phyloP scores from a whole-genome alignment of 2,113 vertebrate genomes.

The Psittacara wagleri region DNA sequence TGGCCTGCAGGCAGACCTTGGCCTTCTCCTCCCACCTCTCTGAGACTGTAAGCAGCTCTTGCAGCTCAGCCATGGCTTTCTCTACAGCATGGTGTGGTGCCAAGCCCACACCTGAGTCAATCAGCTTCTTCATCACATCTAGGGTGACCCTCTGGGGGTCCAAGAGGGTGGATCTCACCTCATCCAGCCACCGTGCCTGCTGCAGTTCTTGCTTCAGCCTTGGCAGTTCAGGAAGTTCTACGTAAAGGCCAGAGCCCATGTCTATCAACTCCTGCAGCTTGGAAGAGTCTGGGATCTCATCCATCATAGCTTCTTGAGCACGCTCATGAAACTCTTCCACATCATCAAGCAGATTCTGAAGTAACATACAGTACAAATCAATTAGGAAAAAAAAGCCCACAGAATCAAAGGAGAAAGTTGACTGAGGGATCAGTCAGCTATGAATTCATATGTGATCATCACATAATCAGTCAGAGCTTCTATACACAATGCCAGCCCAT shows the following conservation, averaged over 20 bases:
- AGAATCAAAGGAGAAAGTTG: not conserved
- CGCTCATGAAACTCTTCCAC: conserved; percentile 97
- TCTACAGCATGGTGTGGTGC: conserved; percentile 96
- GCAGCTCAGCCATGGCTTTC: conserved; percentile 96
- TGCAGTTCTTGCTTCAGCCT: conserved; percentile 93
- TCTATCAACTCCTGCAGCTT: conserved; percentile 93
- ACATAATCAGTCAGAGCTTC: not conserved
- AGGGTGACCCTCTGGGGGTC: conserved; percentile 93
- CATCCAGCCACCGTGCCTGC: conserved; percentile 97
- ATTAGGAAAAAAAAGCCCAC: not conserved
- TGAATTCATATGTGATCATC: not conserved
- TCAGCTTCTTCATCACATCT: conserved; percentile 95
- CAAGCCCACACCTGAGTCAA: conserved; percentile 94
- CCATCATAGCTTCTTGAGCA: conserved; percentile 90
- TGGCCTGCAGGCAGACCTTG: conserved; percentile 91
- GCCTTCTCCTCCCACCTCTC: conserved; percentile 99
- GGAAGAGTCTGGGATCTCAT: conserved; percentile 90
- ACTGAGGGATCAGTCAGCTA: not conserved
- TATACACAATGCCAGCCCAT: not conserved
- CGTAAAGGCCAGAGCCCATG: conserved; percentile 90
- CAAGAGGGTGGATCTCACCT: conserved; percentile 90
- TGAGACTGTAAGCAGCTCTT: conserved; percentile 95
- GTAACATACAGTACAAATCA: not conserved
- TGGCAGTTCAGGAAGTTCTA: conserved; percentile 92
- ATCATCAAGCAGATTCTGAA: conserved; percentile 92